A percentile compares a stretch with the other conserved stretches of the same genome.
These are phyloP conservation scores for Laterallus jamaicensis DNA, from an alignment of 2,113 vertebrate species.

Conservation along the genomic window DNA sequence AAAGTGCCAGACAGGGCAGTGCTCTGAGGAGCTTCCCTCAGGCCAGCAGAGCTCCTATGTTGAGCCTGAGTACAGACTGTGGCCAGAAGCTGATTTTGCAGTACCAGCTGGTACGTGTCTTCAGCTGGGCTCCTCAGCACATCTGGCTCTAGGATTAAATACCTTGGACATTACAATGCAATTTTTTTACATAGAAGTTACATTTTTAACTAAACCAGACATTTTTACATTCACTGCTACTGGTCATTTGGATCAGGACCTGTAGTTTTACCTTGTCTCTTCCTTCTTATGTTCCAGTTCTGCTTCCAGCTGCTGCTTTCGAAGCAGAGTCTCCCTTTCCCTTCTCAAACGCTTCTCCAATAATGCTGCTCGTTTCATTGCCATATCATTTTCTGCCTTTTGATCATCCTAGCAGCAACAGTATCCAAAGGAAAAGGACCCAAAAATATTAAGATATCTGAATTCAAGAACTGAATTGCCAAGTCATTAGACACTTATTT, in stretches of 20 bases:
- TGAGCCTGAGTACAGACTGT: background rate
- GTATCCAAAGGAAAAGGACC: constrained; percentile 20
- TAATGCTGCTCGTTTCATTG: constrained; percentile 91
- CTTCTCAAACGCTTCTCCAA: constrained; percentile 93
- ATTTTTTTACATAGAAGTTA: background rate
- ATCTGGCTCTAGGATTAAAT: background rate
- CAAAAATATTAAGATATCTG: background rate
- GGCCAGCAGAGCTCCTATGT: background rate
- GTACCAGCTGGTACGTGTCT: background rate
- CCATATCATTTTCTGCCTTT: constrained; percentile 93
- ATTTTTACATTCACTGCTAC: background rate
- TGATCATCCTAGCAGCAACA: constrained; percentile 85
- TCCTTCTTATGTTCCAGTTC: constrained; percentile 94
- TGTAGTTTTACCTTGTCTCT: constrained; percentile 85
- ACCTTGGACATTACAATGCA: background rate
- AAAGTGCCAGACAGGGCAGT: background rate
- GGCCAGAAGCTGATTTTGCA: background rate
- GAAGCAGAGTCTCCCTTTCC: constrained; percentile 90
- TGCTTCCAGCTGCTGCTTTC: constrained; percentile 89
- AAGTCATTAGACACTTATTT: background rate
- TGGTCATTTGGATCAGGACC: background rate
- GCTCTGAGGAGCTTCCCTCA: background rate
- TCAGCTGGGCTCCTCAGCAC: background rate
- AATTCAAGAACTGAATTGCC: background rate
- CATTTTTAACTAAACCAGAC: background rate